Evolutionary conservation across 2,888 invertebrate species (phyloP).

Genomic region (Noctua fimbriata): DNA sequence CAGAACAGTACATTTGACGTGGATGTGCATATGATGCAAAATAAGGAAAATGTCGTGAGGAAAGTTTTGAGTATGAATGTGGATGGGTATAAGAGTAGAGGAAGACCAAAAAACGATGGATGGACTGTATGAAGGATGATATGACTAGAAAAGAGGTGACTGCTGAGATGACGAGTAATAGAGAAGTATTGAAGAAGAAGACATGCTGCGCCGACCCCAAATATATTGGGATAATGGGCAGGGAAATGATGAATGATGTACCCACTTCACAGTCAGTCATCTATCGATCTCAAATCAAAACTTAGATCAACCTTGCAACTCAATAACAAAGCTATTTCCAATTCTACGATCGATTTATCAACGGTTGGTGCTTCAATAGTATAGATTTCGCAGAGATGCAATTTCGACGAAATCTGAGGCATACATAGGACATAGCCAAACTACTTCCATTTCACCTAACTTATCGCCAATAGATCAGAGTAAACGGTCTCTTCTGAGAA

Average conservation of each 20-base stretch:
- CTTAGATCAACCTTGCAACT: not conserved
- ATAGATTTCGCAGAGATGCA: not conserved
- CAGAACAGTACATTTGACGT: too few relatives aligned
- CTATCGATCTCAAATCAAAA: not conserved
- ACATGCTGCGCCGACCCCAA: too few relatives aligned
- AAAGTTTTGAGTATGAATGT: not conserved
- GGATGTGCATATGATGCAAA: too few relatives aligned
- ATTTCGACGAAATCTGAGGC: not conserved
- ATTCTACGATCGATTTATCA: not conserved
- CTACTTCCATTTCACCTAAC: constrained; percentile 11
- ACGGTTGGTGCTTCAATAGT: not conserved
- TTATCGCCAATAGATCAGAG: constrained; percentile 11
- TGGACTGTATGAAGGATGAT: too few relatives aligned
- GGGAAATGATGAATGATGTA: too few relatives aligned
- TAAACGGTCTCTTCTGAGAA: not conserved
- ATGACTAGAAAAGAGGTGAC: too few relatives aligned
- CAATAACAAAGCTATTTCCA: not conserved
- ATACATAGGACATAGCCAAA: not conserved
- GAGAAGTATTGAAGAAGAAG: too few relatives aligned
- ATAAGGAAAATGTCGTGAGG: too few relatives aligned
- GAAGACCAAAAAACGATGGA: too few relatives aligned
- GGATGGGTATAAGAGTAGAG: too few relatives aligned
- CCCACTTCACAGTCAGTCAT: not conserved
- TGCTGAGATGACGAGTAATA: too few relatives aligned
- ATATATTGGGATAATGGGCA: too few relatives aligned